Evolutionary conservation across 1,140 invertebrate genomes (phyloP).

Genomic region (Lasaia peninsularis): DNA sequence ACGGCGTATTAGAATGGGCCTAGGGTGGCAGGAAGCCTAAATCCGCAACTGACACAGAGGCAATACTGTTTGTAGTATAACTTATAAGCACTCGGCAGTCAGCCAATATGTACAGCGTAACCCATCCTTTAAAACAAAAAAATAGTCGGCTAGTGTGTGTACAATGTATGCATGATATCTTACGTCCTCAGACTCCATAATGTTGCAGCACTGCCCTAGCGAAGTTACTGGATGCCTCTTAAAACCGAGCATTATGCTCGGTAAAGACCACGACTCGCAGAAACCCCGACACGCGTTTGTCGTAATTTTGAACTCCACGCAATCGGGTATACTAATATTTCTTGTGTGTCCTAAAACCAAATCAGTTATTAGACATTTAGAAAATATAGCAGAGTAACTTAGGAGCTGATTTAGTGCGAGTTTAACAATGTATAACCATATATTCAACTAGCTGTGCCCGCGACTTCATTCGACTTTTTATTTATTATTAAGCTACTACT

Average conservation of each 20-base stretch:
- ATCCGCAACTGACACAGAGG: no score
- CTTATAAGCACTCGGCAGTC: no score
- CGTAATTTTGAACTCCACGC: conserved; percentile 89
- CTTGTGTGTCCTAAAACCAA: conserved; percentile 83
- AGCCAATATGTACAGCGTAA: no score
- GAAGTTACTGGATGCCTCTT: conserved; percentile 87
- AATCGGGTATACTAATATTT: conserved; percentile 88
- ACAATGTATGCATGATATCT: conserved; percentile 38
- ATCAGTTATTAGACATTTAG: background rate
- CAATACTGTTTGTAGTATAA: no score
- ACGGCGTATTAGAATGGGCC: no score
- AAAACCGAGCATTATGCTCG: conserved; percentile 80
- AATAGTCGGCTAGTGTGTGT: background rate
- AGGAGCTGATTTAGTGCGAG: no score
- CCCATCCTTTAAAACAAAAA: background rate
- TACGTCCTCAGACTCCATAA: conserved; percentile 91
- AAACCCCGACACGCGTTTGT: conserved; percentile 92
- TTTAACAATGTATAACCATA: no score
- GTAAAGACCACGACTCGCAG: conserved; percentile 89
- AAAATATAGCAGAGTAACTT: background rate
- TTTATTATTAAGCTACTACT: no score
- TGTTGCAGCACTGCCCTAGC: conserved; percentile 92
- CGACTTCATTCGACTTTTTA: no score
- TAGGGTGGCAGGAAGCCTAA: no score
- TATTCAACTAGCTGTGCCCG: no score